Percentiles rank a stretch among this genome's conserved stretches.
These are phyloP conservation scores for Alaudala cheleensis DNA, from an alignment of 2,113 vertebrate species.

Conservation along the genomic window DNA sequence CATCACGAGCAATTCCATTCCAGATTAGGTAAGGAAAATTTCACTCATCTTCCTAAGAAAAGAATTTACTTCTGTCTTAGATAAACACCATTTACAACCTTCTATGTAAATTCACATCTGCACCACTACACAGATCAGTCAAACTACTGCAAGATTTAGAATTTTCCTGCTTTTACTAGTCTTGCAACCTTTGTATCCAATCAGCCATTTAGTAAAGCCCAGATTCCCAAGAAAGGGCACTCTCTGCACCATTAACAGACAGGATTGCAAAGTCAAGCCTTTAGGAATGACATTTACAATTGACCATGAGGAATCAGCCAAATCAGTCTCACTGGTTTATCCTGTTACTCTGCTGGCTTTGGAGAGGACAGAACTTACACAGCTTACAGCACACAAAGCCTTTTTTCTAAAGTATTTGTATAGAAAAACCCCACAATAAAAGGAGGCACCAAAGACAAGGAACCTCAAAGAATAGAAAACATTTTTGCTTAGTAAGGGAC, in stretches of 20 bases:
- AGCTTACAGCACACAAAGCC: not conserved
- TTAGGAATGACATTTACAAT: not conserved
- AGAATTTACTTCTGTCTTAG: not conserved
- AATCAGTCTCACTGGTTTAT: not conserved
- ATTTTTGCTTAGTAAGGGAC: not conserved
- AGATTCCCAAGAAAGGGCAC: not conserved
- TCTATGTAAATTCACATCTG: not conserved
- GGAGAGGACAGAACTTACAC: not conserved
- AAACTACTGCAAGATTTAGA: not conserved
- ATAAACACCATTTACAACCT: not conserved
- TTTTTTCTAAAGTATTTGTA: not conserved
- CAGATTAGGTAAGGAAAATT: not conserved
- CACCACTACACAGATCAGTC: not conserved
- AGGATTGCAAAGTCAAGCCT: not conserved
- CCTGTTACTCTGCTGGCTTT: not conserved
- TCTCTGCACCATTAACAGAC: accelerated
- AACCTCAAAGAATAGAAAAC: not conserved
- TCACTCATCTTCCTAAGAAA: not conserved
- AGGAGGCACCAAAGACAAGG: not conserved
- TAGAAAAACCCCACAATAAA: not conserved
- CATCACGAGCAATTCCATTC: not conserved
- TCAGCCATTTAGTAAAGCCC: not conserved
- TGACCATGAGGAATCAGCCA: not conserved
- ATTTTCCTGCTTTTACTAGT: not conserved
- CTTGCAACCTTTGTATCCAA: not conserved